Evolutionary conservation across 1,140 invertebrate species (phyloP).

Genomic region (Meloidogyne exigua): DNA sequence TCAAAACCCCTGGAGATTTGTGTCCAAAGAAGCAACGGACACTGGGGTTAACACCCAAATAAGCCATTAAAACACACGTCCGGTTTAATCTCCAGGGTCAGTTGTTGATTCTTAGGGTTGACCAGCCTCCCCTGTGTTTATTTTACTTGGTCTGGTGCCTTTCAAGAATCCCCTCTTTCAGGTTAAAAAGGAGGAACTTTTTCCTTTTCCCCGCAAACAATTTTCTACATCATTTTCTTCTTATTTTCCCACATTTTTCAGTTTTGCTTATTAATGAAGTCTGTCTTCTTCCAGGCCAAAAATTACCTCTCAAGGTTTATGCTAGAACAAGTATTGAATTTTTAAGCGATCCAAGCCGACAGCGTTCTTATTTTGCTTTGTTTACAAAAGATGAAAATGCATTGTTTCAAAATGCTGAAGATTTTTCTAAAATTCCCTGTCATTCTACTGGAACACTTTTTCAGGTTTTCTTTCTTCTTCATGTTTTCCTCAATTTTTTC

Average conservation of each 20-base stretch:
- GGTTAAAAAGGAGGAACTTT: no score
- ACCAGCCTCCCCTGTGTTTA: not conserved
- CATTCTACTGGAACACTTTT: conserved; percentile 19
- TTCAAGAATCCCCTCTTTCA: no score
- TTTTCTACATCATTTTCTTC: no score
- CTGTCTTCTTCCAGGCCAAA: conserved; percentile 17
- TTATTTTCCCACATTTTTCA: not conserved
- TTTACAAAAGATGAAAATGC: not conserved
- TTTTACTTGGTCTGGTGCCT: not conserved
- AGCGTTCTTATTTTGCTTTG: conserved; percentile 11
- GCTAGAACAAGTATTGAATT: conserved; percentile 1
- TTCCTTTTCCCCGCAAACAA: no score
- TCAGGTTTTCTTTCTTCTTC: conserved; percentile 1
- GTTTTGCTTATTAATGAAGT: conserved; percentile 13
- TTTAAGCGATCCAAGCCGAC: conserved; percentile 7
- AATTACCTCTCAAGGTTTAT: conserved; percentile 14
- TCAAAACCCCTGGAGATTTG: no score
- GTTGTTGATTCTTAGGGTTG: no score
- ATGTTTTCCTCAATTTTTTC: not conserved
- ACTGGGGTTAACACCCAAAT: no score
- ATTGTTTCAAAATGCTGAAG: conserved; percentile 10
- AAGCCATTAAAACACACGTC: no score
- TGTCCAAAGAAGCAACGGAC: no score
- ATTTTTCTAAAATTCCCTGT: conserved; percentile 7
- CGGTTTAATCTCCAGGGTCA: no score